Evolutionary conservation across 2,888 invertebrate species (phyloP).

Genomic region (Pammene fasciana): DNA sequence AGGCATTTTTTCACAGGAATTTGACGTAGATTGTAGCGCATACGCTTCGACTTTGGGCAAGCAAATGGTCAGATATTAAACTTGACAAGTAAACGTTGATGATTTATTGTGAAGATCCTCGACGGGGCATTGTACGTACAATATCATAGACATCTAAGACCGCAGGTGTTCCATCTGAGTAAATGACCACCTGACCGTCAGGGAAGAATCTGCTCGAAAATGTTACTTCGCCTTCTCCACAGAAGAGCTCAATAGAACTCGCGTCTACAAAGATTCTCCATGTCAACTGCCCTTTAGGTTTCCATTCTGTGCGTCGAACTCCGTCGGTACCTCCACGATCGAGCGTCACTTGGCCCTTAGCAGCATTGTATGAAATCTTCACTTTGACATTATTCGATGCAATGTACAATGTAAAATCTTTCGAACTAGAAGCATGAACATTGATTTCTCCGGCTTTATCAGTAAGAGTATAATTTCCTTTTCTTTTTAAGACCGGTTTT

Average conservation of each 20-base stretch:
- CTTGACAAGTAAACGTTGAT: no score
- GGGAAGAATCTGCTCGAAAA: constrained; percentile 51
- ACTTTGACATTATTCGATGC: constrained; percentile 54
- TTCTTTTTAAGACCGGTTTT: constrained; percentile 42
- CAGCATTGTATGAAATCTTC: constrained; percentile 56
- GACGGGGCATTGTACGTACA: constrained; percentile 17
- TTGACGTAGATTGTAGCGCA: no score
- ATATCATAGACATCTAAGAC: constrained; percentile 29
- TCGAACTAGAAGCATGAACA: constrained; percentile 48
- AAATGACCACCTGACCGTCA: constrained; percentile 42
- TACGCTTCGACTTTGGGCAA: no score
- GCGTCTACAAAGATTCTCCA: constrained; percentile 54
- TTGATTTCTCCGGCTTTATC: constrained; percentile 64
- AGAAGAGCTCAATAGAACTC: constrained; percentile 49
- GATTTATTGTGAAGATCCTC: no score
- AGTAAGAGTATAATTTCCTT: constrained; percentile 45
- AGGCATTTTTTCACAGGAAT: no score
- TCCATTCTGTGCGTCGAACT: constrained; percentile 62
- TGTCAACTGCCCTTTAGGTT: constrained; percentile 50
- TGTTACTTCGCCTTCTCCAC: constrained; percentile 48
- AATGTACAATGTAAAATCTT: constrained; percentile 56
- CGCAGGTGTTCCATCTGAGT: constrained; percentile 13
- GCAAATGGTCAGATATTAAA: no score
- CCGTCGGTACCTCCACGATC: constrained; percentile 68
- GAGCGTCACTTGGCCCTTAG: constrained; percentile 55